These are phyloP conservation scores for Penaeus vannamei DNA, from an alignment of 1,140 invertebrate genomes.

Conservation along the genomic window DNA sequence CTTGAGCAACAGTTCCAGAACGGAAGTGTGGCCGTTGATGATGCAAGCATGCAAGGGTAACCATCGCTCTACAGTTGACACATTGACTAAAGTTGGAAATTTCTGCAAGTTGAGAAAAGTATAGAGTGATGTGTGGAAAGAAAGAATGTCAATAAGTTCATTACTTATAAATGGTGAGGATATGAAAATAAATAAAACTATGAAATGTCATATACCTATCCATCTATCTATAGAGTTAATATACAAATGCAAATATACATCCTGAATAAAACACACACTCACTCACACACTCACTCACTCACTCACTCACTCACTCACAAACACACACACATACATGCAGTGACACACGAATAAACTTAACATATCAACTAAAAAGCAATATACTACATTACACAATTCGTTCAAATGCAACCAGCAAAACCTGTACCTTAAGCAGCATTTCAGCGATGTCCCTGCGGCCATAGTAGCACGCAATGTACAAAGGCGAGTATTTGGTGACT, in stretches of 20 bases:
- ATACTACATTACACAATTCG: too few species aligned
- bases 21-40: slow-evolving; percentile 85
- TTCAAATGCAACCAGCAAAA: too few species aligned
- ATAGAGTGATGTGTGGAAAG: background rate
- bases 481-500: slow-evolving; percentile 90
- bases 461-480: slow-evolving; percentile 92
- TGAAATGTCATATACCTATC: slow-evolving; percentile 5
- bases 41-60: slow-evolving; percentile 93
- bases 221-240: background rate
- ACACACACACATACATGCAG: too few species aligned
- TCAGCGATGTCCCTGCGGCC: slow-evolving; percentile 86
- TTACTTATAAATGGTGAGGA: background rate
- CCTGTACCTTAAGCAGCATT: slow-evolving; percentile 79
- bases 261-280: background rate
- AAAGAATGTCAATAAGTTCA: background rate
- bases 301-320: too few species aligned
- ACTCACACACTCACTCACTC: too few species aligned
- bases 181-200: too few species aligned
- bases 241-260: slow-evolving; percentile 9
- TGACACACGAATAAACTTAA: too few species aligned
- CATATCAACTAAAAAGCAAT: too few species aligned
- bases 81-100: slow-evolving; percentile 78
- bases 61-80: slow-evolving; percentile 91
- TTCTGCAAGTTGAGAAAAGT: slow-evolving; percentile 72
- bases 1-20: slow-evolving; percentile 85